Base-by-base conservation (phyloP, 2,888 invertebrate species). In the Microlaimidae sp. region DNA sequence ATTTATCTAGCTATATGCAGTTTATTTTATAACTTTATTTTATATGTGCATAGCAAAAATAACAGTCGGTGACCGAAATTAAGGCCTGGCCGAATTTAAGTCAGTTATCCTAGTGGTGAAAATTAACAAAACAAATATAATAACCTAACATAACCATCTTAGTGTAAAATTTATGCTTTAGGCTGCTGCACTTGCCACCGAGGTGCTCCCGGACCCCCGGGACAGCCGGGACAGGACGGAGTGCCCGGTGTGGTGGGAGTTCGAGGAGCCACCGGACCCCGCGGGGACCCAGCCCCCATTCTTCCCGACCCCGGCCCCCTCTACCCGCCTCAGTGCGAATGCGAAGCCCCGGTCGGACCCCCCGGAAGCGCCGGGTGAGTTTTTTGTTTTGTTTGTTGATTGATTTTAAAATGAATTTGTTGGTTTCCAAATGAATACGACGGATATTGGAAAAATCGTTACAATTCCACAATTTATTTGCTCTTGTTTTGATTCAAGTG, bases 201-300 rank as follows among this genome's bases (percentile, higher is more conserved):
- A 47, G 68, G 68, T 48, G 60, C 64, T n/a, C 65, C 68, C 41
- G 68, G 68, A 47, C 58, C 60, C 21, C 55, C 63, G n/a, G 66
- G 66, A 52, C 59, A 57, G 17, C 54, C 62, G 2, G 64, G 64
- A 23, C 56, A 61, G 38, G 63, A 64, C 46, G 64, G 64, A 51
- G 58, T 50, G 24, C 61, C 63, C 55, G 66, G 43, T 10, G 43
- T n/a, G 7, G 7, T 7, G 21, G 43, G 43, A 5, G 5, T 19
- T 7, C 13, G 13, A n/a, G 43, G 43, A 7, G 43, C 7, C 43
- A 43, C 23, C 43, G 43, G 43, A 5, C 7, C 19, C 21, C 27
- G 25, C 27, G 52, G 52, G 29, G 3, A 7, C 10, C 28, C 52
- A 17, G 52, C 41, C 27, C 26, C 23, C 7, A n/a, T n/a, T n/a